Percentiles rank a stretch among this genome's conserved stretches.
These are phyloP conservation scores for Parazoanthus swiftii DNA, from an alignment of 92 coral and sea anemone species.

Conservation along the genomic window DNA sequence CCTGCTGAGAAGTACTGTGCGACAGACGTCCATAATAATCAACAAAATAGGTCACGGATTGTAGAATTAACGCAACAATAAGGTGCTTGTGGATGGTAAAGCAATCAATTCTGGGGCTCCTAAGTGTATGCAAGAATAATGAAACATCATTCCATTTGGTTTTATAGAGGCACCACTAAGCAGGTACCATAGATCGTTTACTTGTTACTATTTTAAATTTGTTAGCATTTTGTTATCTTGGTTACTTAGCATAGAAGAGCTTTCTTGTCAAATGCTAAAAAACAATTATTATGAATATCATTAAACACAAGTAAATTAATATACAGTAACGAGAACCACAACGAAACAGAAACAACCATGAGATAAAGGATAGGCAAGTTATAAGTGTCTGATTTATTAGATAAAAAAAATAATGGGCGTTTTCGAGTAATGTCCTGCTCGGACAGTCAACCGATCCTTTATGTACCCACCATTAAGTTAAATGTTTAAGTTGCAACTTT, in stretches of 20 bases:
- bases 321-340: too few relatives aligned
- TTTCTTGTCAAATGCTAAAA: too few relatives aligned
- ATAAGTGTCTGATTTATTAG: background rate
- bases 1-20: conserved; percentile 38
- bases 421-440: background rate
- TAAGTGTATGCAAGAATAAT: conserved; percentile 13
- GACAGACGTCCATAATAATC: conserved; percentile 70
- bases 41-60: conserved; percentile 67
- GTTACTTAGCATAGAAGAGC: background rate
- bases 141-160: background rate
- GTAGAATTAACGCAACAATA: conserved; percentile 70
- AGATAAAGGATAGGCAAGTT: too few relatives aligned
- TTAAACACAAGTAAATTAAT: too few relatives aligned
- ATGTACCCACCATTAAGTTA: background rate
- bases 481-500: background rate
- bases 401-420: background rate
- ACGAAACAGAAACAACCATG: too few relatives aligned
- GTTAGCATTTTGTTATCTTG: too few relatives aligned
- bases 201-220: too few relatives aligned
- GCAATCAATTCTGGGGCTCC: conserved; percentile 53
- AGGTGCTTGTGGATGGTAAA: conserved; percentile 76
- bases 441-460: background rate
- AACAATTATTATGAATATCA: too few relatives aligned
- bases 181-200: background rate
- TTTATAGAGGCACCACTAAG: background rate